Conservation (phyloP, 1,140 invertebrate genomes). For the Drosophila melanica region DNA sequence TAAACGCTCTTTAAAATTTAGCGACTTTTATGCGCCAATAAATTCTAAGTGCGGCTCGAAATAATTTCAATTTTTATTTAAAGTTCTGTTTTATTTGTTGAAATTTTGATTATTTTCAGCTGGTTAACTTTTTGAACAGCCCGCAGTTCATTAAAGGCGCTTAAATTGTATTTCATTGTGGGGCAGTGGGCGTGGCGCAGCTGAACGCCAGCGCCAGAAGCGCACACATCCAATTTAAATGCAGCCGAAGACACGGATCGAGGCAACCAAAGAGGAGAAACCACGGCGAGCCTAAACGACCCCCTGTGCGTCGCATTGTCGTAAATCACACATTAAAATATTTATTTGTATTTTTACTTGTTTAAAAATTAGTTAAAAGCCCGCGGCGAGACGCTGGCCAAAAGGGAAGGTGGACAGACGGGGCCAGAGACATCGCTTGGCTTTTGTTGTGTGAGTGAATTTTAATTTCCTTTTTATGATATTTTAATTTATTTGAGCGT, state of each 20-base stretch:
- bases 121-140: constrained; percentile 6
- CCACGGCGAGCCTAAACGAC: constrained; percentile 36
- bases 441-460: constrained; percentile 80
- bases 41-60: constrained; percentile 38
- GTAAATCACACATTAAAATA: constrained; percentile 84
- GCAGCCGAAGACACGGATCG: constrained; percentile 54
- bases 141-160: constrained; percentile 76
- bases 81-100: constrained; percentile 5
- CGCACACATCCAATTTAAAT: constrained; percentile 84
- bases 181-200: constrained; percentile 24
- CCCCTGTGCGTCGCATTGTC: constrained; percentile 82
- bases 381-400: constrained; percentile 43
- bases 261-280: constrained; percentile 9
- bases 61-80: constrained; percentile 51
- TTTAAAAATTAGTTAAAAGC: constrained; percentile 84
- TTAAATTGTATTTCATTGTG: constrained; percentile 78
- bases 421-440: constrained; percentile 13
- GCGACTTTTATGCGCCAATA: constrained; percentile 57
- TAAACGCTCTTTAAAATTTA: constrained; percentile 61
- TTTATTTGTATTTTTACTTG: constrained; percentile 84
- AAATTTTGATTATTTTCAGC: constrained; percentile 28
- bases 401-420: background rate
- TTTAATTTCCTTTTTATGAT: constrained; percentile 84
- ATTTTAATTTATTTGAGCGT: constrained; percentile 84
- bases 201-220: constrained; percentile 68